phyloP scores from a whole-genome alignment of 1,140 invertebrate species.

The Steinernema feltiae region DNA sequence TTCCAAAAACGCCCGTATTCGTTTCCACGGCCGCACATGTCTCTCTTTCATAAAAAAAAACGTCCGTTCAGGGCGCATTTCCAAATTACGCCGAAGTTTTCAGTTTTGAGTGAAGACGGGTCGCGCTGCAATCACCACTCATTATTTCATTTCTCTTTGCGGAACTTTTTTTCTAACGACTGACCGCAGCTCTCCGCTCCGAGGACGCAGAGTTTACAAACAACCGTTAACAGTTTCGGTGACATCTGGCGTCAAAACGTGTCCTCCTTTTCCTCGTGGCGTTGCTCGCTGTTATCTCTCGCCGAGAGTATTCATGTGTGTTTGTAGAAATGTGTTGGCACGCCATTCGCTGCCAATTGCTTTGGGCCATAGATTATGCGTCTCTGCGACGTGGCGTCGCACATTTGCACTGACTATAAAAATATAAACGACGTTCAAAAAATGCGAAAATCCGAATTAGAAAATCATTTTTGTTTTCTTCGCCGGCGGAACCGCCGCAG shows the following conservation, averaged over 20 bases:
- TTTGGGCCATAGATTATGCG: neutral
- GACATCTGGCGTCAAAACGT: slow-evolving; percentile 8
- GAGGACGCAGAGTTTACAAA: neutral
- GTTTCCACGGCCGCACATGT: neutral
- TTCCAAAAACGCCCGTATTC: no score
- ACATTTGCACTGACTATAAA: slow-evolving; percentile 9
- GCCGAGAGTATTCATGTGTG: slow-evolving; percentile 11
- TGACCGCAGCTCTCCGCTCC: no score
- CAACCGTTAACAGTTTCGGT: neutral
- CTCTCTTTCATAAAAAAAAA: neutral
- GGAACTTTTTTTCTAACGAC: neutral
- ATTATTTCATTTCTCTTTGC: neutral
- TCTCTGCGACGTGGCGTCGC: neutral
- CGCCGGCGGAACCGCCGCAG: neutral
- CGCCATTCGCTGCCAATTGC: slow-evolving; percentile 13
- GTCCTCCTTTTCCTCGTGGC: neutral
- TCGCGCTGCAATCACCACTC: neutral
- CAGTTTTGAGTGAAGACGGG: no score
- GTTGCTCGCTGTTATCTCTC: neutral
- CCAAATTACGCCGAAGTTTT: neutral
- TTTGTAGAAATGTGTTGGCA: slow-evolving; percentile 1
- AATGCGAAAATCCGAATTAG: neutral
- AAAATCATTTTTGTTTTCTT: neutral
- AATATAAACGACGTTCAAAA: neutral
- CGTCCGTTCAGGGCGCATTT: neutral